A percentile compares a stretch with the other conserved stretches of the same genome.
phyloP scores from a whole-genome alignment of 2,888 invertebrate genomes.

The Hanleya hanleyi region DNA sequence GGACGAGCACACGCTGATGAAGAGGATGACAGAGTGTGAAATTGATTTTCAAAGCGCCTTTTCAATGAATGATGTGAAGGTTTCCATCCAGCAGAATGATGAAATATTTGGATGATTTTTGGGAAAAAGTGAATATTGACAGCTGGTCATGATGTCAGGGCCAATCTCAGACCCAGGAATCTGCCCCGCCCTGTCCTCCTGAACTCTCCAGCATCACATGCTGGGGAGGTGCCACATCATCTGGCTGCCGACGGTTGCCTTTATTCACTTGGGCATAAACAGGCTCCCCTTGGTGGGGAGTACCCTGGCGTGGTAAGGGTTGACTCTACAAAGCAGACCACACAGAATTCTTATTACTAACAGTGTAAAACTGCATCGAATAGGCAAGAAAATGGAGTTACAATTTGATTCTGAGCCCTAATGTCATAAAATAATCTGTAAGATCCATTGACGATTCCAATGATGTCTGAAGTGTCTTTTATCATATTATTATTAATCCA shows the following conservation, averaged over 20 bases:
- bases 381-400: no score
- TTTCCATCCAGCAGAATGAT: no score
- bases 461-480: no score
- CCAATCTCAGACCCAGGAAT: slow-evolving; percentile 68
- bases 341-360: not conserved
- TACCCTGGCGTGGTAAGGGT: not conserved
- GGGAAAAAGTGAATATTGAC: not conserved
- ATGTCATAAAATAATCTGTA: no score
- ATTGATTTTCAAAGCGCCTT: not conserved
- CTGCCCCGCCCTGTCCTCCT: slow-evolving; percentile 58
- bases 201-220: slow-evolving; percentile 29
- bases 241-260: slow-evolving; percentile 48
- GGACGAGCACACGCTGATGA: not conserved
- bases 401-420: no score
- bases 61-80: no score
- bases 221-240: slow-evolving; percentile 31
- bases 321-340: not conserved
- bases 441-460: not conserved
- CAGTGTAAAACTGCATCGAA: no score
- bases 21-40: not conserved
- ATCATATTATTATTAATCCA: no score
- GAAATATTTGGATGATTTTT: no score
- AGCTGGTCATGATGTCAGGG: not conserved
- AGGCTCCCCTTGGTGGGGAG: slow-evolving; percentile 51
- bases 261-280: slow-evolving; percentile 70